These are phyloP conservation scores for Castor canadensis DNA, from an alignment of 2,113 vertebrate species.

Conservation along the genomic window DNA sequence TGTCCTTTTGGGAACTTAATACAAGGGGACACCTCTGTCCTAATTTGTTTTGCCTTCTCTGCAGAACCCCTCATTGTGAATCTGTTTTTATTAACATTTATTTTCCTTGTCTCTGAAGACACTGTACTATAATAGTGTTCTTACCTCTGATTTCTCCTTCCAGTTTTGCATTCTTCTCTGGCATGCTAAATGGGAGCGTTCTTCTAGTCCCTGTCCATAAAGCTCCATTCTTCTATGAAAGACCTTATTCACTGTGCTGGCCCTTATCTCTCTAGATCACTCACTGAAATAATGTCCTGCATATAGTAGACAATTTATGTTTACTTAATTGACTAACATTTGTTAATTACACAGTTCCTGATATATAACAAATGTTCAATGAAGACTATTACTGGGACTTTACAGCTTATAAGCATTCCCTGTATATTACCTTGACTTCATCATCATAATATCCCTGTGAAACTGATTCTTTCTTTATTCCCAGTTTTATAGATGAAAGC, in stretches of 20 bases:
- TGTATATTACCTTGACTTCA: conserved; percentile 35
- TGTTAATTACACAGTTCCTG: conserved; percentile 25
- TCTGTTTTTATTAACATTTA: background rate
- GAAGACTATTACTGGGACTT: conserved; percentile 2
- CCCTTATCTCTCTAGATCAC: background rate
- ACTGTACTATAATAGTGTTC: background rate
- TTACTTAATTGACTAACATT: conserved; percentile 47
- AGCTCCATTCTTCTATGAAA: background rate
- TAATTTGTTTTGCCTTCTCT: conserved; percentile 33
- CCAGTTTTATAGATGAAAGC: conserved; percentile 28
- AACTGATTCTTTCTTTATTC: conserved; percentile 44
- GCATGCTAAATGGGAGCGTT: background rate
- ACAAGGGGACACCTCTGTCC: background rate
- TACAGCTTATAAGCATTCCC: conserved; percentile 46
- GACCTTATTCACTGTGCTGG: background rate
- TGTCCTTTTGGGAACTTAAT: background rate
- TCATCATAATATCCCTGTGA: background rate
- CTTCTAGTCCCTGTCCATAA: conserved; percentile 1
- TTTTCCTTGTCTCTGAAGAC: conserved; percentile 23
- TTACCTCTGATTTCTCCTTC: conserved; percentile 8
- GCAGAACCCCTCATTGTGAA: background rate
- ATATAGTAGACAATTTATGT: background rate
- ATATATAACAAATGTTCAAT: conserved; percentile 39
- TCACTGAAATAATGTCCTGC: conserved; percentile 10
- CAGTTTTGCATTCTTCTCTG: background rate